These are phyloP conservation scores for Spodoptera exigua DNA, from an alignment of 2,888 invertebrate genomes.

Conservation along the genomic window DNA sequence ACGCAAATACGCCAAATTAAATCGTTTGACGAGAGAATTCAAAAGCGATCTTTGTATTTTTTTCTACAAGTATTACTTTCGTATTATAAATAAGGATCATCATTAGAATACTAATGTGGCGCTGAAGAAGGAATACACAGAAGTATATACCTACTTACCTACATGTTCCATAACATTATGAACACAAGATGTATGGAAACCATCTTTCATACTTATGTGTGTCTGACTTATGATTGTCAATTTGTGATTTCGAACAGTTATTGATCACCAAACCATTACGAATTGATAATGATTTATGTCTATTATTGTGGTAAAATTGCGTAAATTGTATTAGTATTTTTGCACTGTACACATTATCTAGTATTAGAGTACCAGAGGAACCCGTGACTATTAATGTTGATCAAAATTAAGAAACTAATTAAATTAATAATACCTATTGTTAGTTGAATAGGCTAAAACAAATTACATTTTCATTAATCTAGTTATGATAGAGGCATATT, in stretches of 20 bases:
- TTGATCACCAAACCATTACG: too few species aligned
- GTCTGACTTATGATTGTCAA: too few species aligned
- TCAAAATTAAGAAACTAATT: not conserved
- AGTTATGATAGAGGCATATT: not conserved
- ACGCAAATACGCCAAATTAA: slow-evolving; percentile 39
- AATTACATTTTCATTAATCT: not conserved
- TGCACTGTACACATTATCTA: not conserved
- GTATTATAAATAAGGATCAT: too few species aligned
- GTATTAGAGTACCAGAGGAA: not conserved
- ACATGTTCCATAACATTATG: too few species aligned
- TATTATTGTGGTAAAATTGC: not conserved
- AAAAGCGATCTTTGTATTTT: not conserved
- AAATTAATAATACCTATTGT: not conserved
- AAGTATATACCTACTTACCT: too few species aligned
- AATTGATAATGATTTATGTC: not conserved
- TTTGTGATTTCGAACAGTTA: too few species aligned
- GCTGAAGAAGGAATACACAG: too few species aligned
- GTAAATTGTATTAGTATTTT: not conserved
- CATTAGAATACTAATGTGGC: too few species aligned
- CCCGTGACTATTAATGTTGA: slow-evolving; percentile 1
- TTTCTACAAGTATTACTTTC: not conserved
- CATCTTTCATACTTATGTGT: too few species aligned
- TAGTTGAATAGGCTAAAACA: not conserved
- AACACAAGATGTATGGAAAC: too few species aligned
- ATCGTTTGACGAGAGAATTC: slow-evolving; percentile 22